phyloP scores from a whole-genome alignment of 2,113 vertebrate genomes.

The Erinaceus europaeus region DNA sequence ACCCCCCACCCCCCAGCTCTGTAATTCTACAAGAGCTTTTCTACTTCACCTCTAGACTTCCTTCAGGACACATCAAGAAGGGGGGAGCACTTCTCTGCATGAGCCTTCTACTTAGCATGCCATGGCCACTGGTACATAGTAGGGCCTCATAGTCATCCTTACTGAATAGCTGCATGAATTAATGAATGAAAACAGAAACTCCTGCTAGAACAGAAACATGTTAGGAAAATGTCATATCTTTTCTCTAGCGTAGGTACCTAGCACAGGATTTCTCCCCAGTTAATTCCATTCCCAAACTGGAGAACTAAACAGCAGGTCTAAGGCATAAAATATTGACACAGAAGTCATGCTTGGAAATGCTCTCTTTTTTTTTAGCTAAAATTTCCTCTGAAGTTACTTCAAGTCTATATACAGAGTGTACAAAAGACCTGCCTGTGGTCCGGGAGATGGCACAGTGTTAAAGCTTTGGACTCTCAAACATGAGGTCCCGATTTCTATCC shows the following conservation, averaged over 20 bases:
- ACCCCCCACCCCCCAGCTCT: background rate
- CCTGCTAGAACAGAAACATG: background rate
- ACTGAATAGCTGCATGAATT: background rate
- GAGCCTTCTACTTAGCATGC: too few relatives aligned
- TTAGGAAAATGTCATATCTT: background rate
- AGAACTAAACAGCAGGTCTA: accelerated
- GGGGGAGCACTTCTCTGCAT: background rate
- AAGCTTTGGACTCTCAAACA: too few relatives aligned
- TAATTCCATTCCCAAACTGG: background rate
- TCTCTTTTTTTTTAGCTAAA: background rate
- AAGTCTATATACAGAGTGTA: background rate
- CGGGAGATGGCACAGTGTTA: too few relatives aligned
- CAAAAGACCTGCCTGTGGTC: background rate
- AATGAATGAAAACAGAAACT: background rate
- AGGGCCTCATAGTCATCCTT: background rate
- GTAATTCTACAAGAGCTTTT: background rate
- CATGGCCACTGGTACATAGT: background rate
- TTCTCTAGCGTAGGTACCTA: background rate
- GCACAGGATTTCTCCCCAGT: background rate
- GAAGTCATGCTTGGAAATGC: background rate
- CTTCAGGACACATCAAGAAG: background rate
- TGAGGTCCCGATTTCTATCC: too few relatives aligned
- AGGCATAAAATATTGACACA: background rate
- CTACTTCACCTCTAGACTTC: background rate
- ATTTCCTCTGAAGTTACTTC: background rate